Evolutionary conservation across 2,113 vertebrate species (phyloP), one percentile per base, ranked within the genome.

Genomic region (Budorcas taxicolor): DNA sequence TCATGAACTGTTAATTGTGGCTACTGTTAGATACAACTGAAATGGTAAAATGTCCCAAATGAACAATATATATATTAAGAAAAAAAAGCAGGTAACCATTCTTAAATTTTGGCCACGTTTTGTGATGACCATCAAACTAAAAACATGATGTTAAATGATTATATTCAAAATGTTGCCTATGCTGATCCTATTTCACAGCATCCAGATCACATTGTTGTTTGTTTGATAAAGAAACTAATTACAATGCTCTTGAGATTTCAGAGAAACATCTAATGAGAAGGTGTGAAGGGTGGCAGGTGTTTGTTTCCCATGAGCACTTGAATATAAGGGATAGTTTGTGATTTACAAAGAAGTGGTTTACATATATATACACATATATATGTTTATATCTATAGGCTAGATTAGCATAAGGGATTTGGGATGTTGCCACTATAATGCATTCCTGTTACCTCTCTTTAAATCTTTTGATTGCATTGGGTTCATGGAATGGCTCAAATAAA

Each of bases 221-320:
- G 53, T 92, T 97, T 94, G 93, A 96, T 97, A 97, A 97, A 98
- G 93, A 98, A 98, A 33, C 88, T 97, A 96, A 95, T 98, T 96
- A 96, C 21, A 98, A 23, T 91, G 87, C 94, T 96, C 90, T 97
- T 96, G 97, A 97, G 98, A 94, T 33, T 95, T 67, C 97, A 83
- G 92, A 96, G 94, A 19, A 45, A 4, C 76, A 84, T 94, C 90
- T 98, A 94, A 97, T 96, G 97, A 97, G 97, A 96, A 94, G 97
- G 76, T 82, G 96, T 84, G 83, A 94, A 95, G 91, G 92, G 81
- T 97, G 6, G 74, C 84, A 33, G 83, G 83, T 98, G 85, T 91
- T 94, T 71, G 55, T 95, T 94, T 97, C 91, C 93, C 91, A 87
- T 50, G 91, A 95, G 95, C 91, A 90, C 83, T 97, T 80, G 57